Conservation (phyloP, 1,140 invertebrate genomes). For the Brachionus angularis region DNA sequence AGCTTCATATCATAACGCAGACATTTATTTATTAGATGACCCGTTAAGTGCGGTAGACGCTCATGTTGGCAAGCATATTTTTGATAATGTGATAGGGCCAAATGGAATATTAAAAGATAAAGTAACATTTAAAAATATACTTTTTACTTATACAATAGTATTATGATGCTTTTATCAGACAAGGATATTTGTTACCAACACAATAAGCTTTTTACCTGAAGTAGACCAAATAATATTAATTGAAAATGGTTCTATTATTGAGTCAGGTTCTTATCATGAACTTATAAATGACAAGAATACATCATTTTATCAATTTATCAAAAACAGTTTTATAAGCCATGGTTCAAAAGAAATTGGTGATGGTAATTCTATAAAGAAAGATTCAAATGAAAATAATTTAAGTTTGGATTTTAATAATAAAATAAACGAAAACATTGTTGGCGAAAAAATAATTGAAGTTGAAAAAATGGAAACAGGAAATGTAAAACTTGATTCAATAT, state of each 20-base stretch:
- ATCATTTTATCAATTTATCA: conserved; percentile 13
- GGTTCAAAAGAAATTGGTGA: neutral
- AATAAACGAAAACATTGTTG: neutral
- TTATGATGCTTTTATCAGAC: too few species aligned
- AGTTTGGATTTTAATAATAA: neutral
- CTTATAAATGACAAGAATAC: conserved; percentile 2
- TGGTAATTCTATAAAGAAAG: neutral
- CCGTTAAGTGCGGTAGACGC: conserved; percentile 61
- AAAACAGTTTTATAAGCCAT: conserved; percentile 9
- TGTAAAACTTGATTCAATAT: neutral
- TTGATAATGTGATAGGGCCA: conserved; percentile 53
- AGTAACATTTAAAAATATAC: too few species aligned
- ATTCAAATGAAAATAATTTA: neutral
- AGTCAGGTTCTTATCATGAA: conserved; percentile 31
- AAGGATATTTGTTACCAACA: conserved; percentile 44
- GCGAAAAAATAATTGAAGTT: conserved; percentile 20
- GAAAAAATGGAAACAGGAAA: conserved; percentile 36
- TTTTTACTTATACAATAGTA: too few species aligned
- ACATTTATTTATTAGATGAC: conserved; percentile 61
- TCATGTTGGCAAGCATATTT: conserved; percentile 59
- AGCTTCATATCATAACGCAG: conserved; percentile 52
- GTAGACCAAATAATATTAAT: conserved; percentile 42
- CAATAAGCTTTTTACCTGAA: conserved; percentile 40
- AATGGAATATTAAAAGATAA: conserved; percentile 49
- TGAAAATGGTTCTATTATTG: conserved; percentile 35